Evolutionary conservation across 1,140 invertebrate genomes (phyloP).

Genomic region (Drosophila baimaii): DNA sequence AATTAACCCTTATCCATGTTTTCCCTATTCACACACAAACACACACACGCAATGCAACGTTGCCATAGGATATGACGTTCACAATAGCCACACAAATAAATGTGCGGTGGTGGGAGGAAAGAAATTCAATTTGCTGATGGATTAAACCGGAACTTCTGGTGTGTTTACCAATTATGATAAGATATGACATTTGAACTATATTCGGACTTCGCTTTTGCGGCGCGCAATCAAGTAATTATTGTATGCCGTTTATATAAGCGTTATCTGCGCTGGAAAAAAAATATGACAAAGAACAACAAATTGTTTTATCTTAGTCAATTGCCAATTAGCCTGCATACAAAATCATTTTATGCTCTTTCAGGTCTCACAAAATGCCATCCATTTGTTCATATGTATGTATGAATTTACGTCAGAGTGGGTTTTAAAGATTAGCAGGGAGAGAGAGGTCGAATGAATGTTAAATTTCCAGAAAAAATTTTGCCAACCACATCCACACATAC

Average conservation of each 20-base stretch:
- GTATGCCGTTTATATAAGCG: slow-evolving; percentile 31
- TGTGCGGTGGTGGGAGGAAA: not conserved
- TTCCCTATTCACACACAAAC: not conserved
- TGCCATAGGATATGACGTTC: not conserved
- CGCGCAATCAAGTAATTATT: slow-evolving; percentile 2
- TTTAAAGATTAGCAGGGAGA: slow-evolving; percentile 22
- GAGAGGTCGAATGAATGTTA: slow-evolving; percentile 71
- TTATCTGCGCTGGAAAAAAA: slow-evolving; percentile 6
- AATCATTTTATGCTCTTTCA: not conserved
- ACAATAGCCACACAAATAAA: not conserved
- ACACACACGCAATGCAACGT: not conserved
- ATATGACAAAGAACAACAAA: slow-evolving; percentile 6
- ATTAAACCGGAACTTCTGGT: slow-evolving; percentile 12
- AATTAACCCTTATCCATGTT: slow-evolving; percentile 12
- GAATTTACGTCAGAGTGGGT: slow-evolving; percentile 22
- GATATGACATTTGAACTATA: slow-evolving; percentile 15
- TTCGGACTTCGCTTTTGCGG: slow-evolving; percentile 20
- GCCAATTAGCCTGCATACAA: slow-evolving; percentile 23
- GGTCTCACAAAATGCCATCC: not conserved
- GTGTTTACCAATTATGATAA: slow-evolving; percentile 16
- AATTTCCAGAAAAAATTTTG: slow-evolving; percentile 41
- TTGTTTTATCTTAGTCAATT: slow-evolving; percentile 30
- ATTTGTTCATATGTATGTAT: slow-evolving; percentile 8
- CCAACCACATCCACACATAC: slow-evolving; percentile 24
- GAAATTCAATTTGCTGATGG: not conserved